Percentiles rank a stretch among this genome's conserved stretches.
Conservation (phyloP, 2,113 vertebrate species). For the Lagopus muta region DNA sequence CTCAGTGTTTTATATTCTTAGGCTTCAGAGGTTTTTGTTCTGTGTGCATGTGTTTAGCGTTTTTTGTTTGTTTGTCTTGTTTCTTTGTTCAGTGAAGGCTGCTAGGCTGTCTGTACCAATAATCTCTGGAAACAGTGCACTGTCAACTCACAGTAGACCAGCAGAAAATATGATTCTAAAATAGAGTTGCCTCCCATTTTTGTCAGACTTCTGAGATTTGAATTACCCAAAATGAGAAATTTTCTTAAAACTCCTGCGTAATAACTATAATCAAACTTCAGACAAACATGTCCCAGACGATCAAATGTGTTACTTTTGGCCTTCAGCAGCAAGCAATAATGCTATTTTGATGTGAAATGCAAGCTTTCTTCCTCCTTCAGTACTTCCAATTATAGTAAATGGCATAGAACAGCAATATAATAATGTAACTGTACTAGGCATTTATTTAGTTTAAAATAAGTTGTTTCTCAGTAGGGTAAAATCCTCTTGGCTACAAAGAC, state of each 20-base stretch:
- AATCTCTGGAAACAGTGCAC: neutral
- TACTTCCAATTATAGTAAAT: neutral
- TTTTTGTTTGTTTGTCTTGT: neutral
- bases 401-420: neutral
- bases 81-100: neutral
- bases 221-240: neutral
- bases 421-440: neutral
- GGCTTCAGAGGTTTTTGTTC: neutral
- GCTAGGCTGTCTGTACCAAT: neutral
- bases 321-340: neutral
- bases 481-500: neutral
- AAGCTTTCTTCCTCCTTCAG: neutral
- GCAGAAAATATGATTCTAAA: neutral
- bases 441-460: conserved; percentile 40
- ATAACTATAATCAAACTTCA: conserved; percentile 45
- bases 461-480: neutral
- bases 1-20: neutral
- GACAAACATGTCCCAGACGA: neutral
- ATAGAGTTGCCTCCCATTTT: neutral
- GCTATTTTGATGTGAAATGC: neutral
- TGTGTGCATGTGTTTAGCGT: neutral
- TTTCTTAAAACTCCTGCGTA: conserved; percentile 18
- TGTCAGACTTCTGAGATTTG: neutral
- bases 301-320: conserved; percentile 10
- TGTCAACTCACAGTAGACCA: neutral